These are phyloP conservation scores for Aplodontia rufa DNA, from an alignment of 2,113 vertebrate genomes.

Conservation along the genomic window DNA sequence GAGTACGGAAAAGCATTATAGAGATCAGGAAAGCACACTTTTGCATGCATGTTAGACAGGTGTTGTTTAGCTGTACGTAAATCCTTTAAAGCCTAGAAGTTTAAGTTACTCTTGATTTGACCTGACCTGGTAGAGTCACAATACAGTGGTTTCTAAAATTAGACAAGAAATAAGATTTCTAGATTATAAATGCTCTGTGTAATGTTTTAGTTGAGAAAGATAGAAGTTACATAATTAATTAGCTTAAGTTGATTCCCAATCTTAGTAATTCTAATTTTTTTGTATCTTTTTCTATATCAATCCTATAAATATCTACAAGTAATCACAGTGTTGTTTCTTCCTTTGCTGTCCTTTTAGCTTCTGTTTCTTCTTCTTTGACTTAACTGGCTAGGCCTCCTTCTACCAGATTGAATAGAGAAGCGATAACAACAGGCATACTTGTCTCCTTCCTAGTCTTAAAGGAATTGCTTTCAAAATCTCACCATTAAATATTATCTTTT, in stretches of 20 bases:
- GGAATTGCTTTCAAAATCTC: not conserved
- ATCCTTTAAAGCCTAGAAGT: constrained; percentile 66
- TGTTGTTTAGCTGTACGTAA: constrained; percentile 63
- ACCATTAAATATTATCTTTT: constrained; percentile 5
- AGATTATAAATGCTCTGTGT: constrained; percentile 66
- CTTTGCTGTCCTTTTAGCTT: not conserved
- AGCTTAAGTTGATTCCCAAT: constrained; percentile 50
- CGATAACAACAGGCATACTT: not conserved
- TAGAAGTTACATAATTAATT: constrained; percentile 54
- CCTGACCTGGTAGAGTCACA: constrained; percentile 18
- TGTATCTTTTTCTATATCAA: not conserved
- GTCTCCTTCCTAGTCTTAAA: not conserved
- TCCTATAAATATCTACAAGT: not conserved
- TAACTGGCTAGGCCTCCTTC: not conserved
- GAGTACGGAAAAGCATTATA: not conserved
- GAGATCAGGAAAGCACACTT: constrained; percentile 45
- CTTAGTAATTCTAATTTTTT: constrained; percentile 24
- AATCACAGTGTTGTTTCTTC: constrained; percentile 15
- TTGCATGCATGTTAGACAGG: constrained; percentile 14
- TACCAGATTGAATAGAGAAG: not conserved
- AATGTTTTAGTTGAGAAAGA: constrained; percentile 54
- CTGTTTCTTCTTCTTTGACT: constrained; percentile 6
- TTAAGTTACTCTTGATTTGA: constrained; percentile 37
- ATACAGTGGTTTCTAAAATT: constrained; percentile 62
- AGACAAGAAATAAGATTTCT: constrained; percentile 50